phyloP scores from a whole-genome alignment of 2,113 vertebrate species.

The Probosciger aterrimus region DNA sequence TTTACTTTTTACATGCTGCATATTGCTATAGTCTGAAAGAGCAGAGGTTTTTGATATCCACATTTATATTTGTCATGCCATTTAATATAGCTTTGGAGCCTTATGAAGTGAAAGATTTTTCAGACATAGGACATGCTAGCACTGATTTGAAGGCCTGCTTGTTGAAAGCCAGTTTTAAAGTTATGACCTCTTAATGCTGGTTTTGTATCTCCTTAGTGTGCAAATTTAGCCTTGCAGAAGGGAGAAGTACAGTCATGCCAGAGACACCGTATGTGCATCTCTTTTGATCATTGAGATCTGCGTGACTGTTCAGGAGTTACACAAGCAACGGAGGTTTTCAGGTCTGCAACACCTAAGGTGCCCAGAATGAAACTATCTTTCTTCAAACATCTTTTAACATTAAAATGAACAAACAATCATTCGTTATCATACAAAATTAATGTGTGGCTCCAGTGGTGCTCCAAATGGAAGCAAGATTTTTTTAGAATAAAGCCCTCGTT shows the following conservation, averaged over 20 bases:
- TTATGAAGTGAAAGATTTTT: neutral
- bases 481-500: conserved; percentile 52
- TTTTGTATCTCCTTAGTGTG: neutral
- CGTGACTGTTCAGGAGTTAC: conserved; percentile 1
- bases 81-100: neutral
- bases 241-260: neutral
- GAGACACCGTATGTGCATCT: neutral
- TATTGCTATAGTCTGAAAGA: neutral
- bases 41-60: neutral
- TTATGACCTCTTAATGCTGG: neutral
- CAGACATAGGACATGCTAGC: neutral
- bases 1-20: neutral
- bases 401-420: conserved; percentile 57
- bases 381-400: conserved; percentile 2
- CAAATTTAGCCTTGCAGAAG: conserved; percentile 1
- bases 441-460: conserved; percentile 13
- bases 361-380: neutral
- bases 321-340: neutral
- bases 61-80: neutral
- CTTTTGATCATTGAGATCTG: conserved; percentile 40
- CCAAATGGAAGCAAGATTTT: conserved; percentile 7
- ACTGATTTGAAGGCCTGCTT: neutral
- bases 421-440: conserved; percentile 20
- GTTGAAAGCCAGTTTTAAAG: neutral
- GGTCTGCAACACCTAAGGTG: conserved; percentile 8